Conservation (phyloP, 2,797 vertebrate species). For the Sebastes iracundus region DNA sequence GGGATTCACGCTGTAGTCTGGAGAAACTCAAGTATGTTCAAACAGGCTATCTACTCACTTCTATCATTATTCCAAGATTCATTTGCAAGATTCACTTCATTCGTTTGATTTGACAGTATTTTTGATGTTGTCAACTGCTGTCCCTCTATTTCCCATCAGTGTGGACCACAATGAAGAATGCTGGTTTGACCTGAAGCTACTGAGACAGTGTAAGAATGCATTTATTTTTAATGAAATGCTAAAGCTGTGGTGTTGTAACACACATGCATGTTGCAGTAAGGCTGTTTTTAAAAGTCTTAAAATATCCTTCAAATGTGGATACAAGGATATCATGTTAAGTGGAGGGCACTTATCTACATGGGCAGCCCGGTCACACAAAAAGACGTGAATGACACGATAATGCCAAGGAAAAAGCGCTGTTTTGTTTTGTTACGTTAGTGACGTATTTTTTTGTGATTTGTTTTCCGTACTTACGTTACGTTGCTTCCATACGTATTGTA, state of each 20-base stretch:
- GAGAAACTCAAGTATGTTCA: slow-evolving; percentile 33
- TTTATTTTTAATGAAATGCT: not conserved
- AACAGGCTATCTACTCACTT: not conserved
- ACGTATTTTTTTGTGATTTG: no score
- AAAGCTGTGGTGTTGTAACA: not conserved
- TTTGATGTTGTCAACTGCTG: not conserved
- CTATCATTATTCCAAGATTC: not conserved
- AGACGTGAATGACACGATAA: no score
- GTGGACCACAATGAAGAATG: slow-evolving; percentile 34
- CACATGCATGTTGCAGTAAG: not conserved
- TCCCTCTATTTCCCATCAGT: slow-evolving; percentile 3
- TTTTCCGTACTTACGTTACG: no score
- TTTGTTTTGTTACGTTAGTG: no score
- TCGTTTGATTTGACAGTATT: not conserved
- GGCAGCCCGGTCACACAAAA: no score
- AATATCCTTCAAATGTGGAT: not conserved
- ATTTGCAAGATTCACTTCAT: not conserved
- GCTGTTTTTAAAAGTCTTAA: not conserved
- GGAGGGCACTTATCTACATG: not conserved
- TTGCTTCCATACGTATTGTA: no score
- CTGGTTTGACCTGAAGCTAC: slow-evolving; percentile 42
- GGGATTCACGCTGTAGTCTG: slow-evolving; percentile 22
- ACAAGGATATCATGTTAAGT: not conserved
- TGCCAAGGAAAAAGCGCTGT: no score
- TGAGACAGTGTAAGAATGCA: slow-evolving; percentile 32